Conservation (phyloP, 1,140 invertebrate genomes). For the Zaprionus taronus region DNA sequence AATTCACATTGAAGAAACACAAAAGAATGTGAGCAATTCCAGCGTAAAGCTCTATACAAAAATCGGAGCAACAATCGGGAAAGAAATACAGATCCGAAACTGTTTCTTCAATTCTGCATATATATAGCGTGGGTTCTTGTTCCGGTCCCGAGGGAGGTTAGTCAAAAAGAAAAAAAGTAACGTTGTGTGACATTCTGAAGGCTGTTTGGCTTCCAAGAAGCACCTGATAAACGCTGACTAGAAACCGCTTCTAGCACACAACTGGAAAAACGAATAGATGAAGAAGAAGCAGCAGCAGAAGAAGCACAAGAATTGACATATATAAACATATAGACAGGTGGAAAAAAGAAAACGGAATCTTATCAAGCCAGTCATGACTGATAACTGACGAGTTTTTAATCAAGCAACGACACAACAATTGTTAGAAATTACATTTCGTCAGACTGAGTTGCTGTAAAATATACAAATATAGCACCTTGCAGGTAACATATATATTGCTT, state of each 20-base stretch:
- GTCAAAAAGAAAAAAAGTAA: conserved; percentile 19
- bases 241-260: conserved; percentile 44
- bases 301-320: conserved; percentile 10
- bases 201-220: conserved; percentile 65
- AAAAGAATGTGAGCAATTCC: conserved; percentile 42
- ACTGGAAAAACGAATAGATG: conserved; percentile 23
- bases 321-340: conserved; percentile 39
- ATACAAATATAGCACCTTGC: conserved; percentile 11
- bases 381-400: conserved; percentile 66
- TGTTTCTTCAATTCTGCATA: conserved; percentile 23
- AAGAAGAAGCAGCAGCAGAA: conserved; percentile 18
- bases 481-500: not conserved
- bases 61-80: conserved; percentile 43
- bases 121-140: not conserved
- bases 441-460: conserved; percentile 13
- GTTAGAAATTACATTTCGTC: conserved; percentile 57
- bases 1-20: conserved; percentile 13
- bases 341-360: conserved; percentile 6
- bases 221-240: conserved; percentile 59
- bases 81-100: conserved; percentile 36
- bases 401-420: conserved; percentile 58
- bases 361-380: conserved; percentile 15
- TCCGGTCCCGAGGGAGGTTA: conserved; percentile 28
- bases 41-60: conserved; percentile 29
- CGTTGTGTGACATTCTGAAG: conserved; percentile 75